Conservation (phyloP, 2,113 vertebrate species). For the Emydura subglobosa region DNA sequence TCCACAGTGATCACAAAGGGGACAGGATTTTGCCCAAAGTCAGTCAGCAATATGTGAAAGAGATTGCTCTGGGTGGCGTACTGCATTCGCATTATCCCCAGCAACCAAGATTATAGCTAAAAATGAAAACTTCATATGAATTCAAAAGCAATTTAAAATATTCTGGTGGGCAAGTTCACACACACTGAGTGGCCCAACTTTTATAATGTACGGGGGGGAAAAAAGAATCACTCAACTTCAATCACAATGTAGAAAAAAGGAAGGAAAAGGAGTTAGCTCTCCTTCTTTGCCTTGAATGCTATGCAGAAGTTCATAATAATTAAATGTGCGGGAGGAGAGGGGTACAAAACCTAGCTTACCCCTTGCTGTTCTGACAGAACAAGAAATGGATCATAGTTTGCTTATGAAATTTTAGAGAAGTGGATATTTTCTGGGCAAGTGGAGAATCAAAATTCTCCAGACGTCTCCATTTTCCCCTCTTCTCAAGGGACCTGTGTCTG, state of each 20-base stretch:
- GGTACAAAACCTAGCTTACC: neutral
- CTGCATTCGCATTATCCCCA: neutral
- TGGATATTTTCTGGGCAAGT: conserved; percentile 12
- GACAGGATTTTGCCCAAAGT: conserved; percentile 23
- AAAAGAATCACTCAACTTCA: conserved; percentile 4
- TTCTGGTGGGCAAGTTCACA: neutral
- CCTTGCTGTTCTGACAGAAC: neutral
- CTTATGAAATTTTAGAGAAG: neutral
- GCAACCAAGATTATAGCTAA: neutral
- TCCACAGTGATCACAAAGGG: neutral
- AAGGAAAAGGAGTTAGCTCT: neutral
- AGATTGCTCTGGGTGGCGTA: neutral
- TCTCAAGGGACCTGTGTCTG: conserved; percentile 2
- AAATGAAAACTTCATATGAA: neutral
- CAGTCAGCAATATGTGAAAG: neutral
- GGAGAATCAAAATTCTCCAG: neutral
- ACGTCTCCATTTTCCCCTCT: conserved; percentile 14
- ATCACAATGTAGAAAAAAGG: neutral
- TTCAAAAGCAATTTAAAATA: neutral
- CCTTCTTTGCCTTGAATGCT: neutral
- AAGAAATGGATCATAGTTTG: neutral
- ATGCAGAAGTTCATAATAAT: neutral
- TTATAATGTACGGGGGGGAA: neutral
- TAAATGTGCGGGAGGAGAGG: neutral
- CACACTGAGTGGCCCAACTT: neutral